A percentile compares a stretch with the other conserved stretches of the same genome.
Conservation (phyloP, 2,888 invertebrate genomes). For the Saturnia japonica region DNA sequence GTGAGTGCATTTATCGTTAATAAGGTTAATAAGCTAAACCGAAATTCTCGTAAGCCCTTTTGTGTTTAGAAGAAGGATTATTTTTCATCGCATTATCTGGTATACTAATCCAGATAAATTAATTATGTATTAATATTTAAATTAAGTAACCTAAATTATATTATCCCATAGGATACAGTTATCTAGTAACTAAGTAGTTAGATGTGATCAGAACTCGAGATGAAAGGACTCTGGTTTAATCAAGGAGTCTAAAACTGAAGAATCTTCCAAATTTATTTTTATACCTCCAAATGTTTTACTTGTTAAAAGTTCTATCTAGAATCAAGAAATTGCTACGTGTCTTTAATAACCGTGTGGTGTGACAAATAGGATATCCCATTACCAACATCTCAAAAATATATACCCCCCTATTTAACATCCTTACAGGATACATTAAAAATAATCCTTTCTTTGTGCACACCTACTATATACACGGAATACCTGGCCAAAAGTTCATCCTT, state of each 20-base stretch:
- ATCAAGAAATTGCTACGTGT: no score
- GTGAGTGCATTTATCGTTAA: slow-evolving; percentile 52
- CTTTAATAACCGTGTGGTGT: no score
- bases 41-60: background rate
- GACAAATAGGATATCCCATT: no score
- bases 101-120: background rate
- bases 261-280: no score
- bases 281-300: no score
- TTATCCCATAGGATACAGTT: background rate
- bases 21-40: background rate
- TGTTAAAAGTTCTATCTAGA: no score
- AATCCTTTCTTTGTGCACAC: background rate
- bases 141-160: background rate
- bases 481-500: background rate
- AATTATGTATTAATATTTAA: background rate
- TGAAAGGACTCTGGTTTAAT: background rate
- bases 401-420: background rate
- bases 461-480: background rate
- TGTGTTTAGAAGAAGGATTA: background rate
- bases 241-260: background rate
- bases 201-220: background rate
- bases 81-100: background rate
- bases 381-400: background rate
- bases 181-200: background rate
- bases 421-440: background rate